These are phyloP conservation scores for Drosophila anomelani DNA, from an alignment of 2,888 invertebrate genomes.

Conservation along the genomic window DNA sequence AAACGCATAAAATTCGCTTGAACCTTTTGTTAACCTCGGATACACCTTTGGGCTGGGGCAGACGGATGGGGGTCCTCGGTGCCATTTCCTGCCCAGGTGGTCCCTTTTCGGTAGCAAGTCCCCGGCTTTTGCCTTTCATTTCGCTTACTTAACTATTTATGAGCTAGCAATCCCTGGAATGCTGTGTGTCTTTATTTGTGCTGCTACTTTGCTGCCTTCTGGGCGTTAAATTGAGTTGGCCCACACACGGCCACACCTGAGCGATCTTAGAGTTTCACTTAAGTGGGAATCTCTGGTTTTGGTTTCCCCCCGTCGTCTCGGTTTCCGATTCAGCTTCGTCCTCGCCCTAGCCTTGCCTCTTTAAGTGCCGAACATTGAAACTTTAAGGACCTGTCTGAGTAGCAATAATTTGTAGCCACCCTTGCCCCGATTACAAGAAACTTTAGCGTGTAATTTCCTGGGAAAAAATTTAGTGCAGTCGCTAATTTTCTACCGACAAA, in stretches of 20 bases:
- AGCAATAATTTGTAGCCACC: conserved; percentile 44
- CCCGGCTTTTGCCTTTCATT: conserved; percentile 62
- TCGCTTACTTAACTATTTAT: conserved; percentile 77
- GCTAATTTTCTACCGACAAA: conserved; percentile 57
- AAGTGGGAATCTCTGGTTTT: conserved; percentile 41
- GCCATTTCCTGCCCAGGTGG: conserved; percentile 51
- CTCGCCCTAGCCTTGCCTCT: conserved; percentile 25
- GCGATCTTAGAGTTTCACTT: conserved; percentile 39
- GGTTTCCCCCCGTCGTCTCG: conserved; percentile 19
- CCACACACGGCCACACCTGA: conserved; percentile 60
- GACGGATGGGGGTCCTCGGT: conserved; percentile 24
- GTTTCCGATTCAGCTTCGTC: conserved; percentile 12
- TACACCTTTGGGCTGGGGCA: conserved; percentile 58
- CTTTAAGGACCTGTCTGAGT: conserved; percentile 59
- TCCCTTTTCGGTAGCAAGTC: conserved; percentile 45
- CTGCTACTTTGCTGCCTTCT: conserved; percentile 77
- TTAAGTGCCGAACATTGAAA: conserved; percentile 48
- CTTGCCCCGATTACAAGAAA: conserved; percentile 38
- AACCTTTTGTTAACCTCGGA: conserved; percentile 70
- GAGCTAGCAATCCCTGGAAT: conserved; percentile 76
- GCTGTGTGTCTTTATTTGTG: conserved; percentile 76
- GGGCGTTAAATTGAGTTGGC: conserved; percentile 78
- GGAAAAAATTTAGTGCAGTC: conserved; percentile 60
- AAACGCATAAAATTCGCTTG: conserved; percentile 72
- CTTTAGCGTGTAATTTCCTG: conserved; percentile 47